These are phyloP conservation scores for Myrmophylax atrothorax DNA, from an alignment of 2,113 vertebrate genomes.

Conservation along the genomic window DNA sequence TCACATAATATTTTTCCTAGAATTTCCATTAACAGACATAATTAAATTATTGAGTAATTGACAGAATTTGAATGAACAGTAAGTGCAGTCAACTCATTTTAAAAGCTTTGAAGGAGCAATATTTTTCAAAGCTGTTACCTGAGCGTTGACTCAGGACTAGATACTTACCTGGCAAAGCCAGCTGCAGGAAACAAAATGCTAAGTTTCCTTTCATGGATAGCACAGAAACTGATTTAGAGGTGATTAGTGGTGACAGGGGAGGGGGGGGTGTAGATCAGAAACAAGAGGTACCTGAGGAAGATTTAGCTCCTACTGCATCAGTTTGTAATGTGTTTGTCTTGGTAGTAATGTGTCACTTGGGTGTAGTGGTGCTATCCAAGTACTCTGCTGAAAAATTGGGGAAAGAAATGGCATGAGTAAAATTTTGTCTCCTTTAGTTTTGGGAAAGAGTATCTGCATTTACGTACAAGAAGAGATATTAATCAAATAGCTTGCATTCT, in stretches of 20 bases:
- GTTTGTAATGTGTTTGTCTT: neutral
- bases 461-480: neutral
- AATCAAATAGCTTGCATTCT: neutral
- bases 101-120: neutral
- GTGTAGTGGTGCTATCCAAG: neutral
- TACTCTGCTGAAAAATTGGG: neutral
- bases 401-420: neutral
- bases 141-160: neutral
- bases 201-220: neutral
- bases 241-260: neutral
- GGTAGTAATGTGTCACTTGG: neutral
- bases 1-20: neutral
- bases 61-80: neutral
- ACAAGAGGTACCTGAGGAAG: neutral
- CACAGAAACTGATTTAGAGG: neutral
- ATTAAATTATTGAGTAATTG: conserved; percentile 23
- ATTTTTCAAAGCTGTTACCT: neutral
- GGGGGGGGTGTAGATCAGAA: neutral
- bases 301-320: neutral
- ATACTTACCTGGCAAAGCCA: neutral
- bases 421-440: neutral
- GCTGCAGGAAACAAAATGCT: neutral
- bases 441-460: neutral
- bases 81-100: neutral
- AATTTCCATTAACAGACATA: neutral